Conservation (phyloP, 2,113 vertebrate species). For the Macrotus californicus region DNA sequence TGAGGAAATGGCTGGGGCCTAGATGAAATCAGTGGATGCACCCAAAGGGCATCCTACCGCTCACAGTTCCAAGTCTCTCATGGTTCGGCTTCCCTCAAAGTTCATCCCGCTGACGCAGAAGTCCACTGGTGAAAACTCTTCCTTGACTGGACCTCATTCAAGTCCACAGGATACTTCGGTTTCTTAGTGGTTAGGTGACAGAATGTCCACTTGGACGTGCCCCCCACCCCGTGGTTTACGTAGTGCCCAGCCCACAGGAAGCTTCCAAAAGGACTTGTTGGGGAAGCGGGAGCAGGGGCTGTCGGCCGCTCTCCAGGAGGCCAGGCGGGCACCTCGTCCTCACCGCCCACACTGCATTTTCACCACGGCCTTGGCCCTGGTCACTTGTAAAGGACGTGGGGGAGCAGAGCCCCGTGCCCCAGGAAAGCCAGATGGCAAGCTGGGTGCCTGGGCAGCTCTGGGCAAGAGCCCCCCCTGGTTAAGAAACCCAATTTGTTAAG, state of each 20-base stretch:
- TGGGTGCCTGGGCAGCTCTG: rapidly evolving
- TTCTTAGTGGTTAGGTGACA: neutral
- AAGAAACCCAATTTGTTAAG: neutral
- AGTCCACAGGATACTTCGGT: rapidly evolving
- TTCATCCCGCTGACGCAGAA: rapidly evolving
- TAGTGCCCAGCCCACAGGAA: rapidly evolving
- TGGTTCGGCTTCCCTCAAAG: rapidly evolving
- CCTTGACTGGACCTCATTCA: rapidly evolving
- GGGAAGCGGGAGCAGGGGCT: neutral
- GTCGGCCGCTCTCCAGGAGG: neutral
- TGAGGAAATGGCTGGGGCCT: rapidly evolving
- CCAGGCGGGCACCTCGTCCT: rapidly evolving
- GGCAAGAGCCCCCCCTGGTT: neutral
- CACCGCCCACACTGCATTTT: rapidly evolving
- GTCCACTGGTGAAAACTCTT: neutral
- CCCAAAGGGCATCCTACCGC: rapidly evolving
- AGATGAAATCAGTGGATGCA: rapidly evolving
- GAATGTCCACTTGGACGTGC: rapidly evolving
- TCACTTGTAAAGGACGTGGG: rapidly evolving
- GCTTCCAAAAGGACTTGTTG: neutral
- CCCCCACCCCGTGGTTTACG: neutral
- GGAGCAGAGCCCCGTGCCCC: neutral
- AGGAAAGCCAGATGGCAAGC: neutral
- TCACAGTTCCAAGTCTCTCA: rapidly evolving
- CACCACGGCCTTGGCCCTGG: rapidly evolving